Evolutionary conservation across 92 coral and sea anemone genomes (phyloP).

Genomic region (Blastomussa wellsi): DNA sequence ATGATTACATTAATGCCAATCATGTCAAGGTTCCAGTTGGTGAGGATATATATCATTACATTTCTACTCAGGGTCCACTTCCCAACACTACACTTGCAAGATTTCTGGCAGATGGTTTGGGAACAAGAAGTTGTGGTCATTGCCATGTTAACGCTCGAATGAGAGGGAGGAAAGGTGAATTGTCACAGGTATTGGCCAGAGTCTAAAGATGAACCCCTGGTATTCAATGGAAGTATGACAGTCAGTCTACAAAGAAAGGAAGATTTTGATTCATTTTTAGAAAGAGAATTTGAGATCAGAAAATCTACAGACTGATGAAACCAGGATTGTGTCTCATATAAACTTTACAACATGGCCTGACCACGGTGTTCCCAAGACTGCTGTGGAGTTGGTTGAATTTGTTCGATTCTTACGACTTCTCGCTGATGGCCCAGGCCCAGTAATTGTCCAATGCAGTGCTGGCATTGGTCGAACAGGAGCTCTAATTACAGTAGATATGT

Average conservation of each 20-base stretch:
- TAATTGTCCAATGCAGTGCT: slow-evolving; percentile 97
- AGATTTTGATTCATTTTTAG: slow-evolving; percentile 61
- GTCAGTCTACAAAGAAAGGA: slow-evolving; percentile 65
- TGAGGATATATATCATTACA: slow-evolving; percentile 73
- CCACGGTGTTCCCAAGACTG: slow-evolving; percentile 94
- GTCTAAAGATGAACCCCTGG: slow-evolving; percentile 70
- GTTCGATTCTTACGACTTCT: slow-evolving; percentile 72
- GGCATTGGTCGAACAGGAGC: slow-evolving; percentile 98
- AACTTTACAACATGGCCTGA: slow-evolving; percentile 92
- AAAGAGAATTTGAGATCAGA: slow-evolving; percentile 65
- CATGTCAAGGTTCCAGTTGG: slow-evolving; percentile 82
- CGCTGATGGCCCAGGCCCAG: slow-evolving; percentile 72
- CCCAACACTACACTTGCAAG: slow-evolving; percentile 81
- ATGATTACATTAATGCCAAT: slow-evolving; percentile 92
- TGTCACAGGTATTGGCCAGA: slow-evolving; percentile 95
- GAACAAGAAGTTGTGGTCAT: slow-evolving; percentile 88
- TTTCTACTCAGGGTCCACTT: slow-evolving; percentile 97
- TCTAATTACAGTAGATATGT: slow-evolving; percentile 86
- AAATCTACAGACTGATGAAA: slow-evolving; percentile 67
- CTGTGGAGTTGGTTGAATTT: slow-evolving; percentile 84
- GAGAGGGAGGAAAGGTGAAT: slow-evolving; percentile 91
- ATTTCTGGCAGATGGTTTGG: slow-evolving; percentile 99
- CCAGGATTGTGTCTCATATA: slow-evolving; percentile 73
- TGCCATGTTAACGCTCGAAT: slow-evolving; percentile 87
- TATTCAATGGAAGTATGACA: slow-evolving; percentile 58